phyloP scores from a whole-genome alignment of 2,888 invertebrate species.

The Drymonia ruficornis region DNA sequence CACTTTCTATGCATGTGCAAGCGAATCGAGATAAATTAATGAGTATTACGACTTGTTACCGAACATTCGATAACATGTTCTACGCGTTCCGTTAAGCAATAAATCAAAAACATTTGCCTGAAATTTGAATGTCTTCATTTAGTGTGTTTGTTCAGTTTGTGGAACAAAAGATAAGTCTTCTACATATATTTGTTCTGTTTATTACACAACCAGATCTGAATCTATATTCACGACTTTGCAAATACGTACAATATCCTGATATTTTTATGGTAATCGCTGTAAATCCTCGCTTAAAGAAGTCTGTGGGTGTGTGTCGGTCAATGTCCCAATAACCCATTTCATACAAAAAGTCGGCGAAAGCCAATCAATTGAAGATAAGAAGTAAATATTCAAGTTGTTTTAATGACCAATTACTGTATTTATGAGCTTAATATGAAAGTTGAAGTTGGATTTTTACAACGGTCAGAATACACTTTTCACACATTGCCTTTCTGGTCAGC shows the following conservation, averaged over 20 bases:
- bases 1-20: slow-evolving; percentile 60
- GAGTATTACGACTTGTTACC: slow-evolving; percentile 11
- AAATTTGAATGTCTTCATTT: neutral
- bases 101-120: neutral
- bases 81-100: slow-evolving; percentile 2
- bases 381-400: neutral
- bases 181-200: neutral
- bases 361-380: neutral
- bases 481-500: too few relatives aligned
- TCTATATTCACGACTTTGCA: too few relatives aligned
- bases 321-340: neutral
- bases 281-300: neutral
- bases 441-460: too few relatives aligned
- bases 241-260: neutral
- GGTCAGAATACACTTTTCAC: too few relatives aligned
- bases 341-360: neutral
- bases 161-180: neutral
- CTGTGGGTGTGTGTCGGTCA: neutral
- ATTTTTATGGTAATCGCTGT: neutral
- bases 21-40: slow-evolving; percentile 31
- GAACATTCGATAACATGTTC: slow-evolving; percentile 13
- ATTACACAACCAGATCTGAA: neutral
- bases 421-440: too few relatives aligned
- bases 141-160: neutral
- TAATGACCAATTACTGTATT: neutral